phyloP scores from a whole-genome alignment of 2,888 invertebrate species.

The Timema podura region DNA sequence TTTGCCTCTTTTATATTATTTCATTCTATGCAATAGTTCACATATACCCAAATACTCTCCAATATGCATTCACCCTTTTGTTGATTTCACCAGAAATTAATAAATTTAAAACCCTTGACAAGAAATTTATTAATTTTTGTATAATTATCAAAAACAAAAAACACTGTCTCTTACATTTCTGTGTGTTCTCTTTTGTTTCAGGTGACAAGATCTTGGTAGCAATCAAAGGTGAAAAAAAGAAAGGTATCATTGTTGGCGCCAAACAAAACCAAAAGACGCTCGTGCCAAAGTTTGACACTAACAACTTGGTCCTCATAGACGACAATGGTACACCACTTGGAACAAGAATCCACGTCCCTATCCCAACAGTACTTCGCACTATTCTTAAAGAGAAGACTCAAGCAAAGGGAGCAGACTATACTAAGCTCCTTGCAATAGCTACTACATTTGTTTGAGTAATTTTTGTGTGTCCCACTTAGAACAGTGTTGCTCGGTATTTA shows the following conservation, averaged over 20 bases:
- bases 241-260: slow-evolving; percentile 84
- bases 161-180: too few species aligned
- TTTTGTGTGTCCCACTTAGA: too few species aligned
- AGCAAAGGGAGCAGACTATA: slow-evolving; percentile 83
- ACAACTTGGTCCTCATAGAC: slow-evolving; percentile 93
- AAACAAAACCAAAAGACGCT: slow-evolving; percentile 76
- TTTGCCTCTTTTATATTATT: too few species aligned
- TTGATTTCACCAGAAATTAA: too few species aligned
- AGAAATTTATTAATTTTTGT: too few species aligned
- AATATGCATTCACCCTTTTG: too few species aligned
- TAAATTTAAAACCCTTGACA: too few species aligned
- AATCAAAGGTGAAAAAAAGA: slow-evolving; percentile 92
- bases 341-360: slow-evolving; percentile 90
- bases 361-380: slow-evolving; percentile 84
- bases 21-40: too few species aligned
- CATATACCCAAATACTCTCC: too few species aligned
- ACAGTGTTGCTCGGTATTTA: too few species aligned
- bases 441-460: slow-evolving; percentile 70
- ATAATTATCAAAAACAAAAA: too few species aligned
- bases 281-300: slow-evolving; percentile 89
- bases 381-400: slow-evolving; percentile 76
- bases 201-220: slow-evolving; percentile 90
- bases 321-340: slow-evolving; percentile 93
- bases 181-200: slow-evolving; percentile 37
- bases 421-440: slow-evolving; percentile 86